Evolutionary conservation across 2,888 invertebrate genomes (phyloP).

Genomic region (Malacosoma neustria): DNA sequence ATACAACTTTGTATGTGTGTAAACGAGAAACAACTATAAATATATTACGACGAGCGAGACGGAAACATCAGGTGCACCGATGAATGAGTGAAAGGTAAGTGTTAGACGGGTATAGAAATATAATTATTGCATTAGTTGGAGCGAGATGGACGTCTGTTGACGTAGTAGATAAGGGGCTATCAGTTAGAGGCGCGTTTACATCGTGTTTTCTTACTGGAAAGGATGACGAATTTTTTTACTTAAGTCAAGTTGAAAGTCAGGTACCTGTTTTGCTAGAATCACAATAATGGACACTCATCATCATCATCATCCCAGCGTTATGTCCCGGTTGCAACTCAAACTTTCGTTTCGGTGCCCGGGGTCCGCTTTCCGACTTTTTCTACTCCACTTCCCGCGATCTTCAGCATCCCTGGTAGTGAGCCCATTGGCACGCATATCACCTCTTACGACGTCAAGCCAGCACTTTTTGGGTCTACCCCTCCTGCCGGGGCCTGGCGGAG

Average conservation of each 20-base stretch:
- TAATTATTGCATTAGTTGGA: constrained; percentile 26
- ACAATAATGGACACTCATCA: too few relatives aligned
- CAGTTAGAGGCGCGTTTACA: constrained; percentile 46
- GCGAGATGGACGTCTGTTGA: constrained; percentile 56
- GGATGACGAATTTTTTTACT: constrained; percentile 12
- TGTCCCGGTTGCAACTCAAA: too few relatives aligned
- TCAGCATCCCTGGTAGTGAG: too few relatives aligned
- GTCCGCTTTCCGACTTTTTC: too few relatives aligned
- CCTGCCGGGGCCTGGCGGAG: too few relatives aligned
- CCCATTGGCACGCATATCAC: too few relatives aligned
- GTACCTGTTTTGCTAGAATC: too few relatives aligned
- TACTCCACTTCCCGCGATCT: too few relatives aligned
- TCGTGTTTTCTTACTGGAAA: constrained; percentile 38
- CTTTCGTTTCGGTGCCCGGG: too few relatives aligned
- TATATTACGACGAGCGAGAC: background rate
- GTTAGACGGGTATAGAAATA: constrained; percentile 26
- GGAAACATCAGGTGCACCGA: background rate
- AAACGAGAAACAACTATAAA: constrained; percentile 13
- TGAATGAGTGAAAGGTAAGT: constrained; percentile 10
- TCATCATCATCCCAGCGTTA: too few relatives aligned
- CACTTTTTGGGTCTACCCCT: too few relatives aligned
- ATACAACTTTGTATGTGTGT: constrained; percentile 9
- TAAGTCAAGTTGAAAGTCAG: constrained; percentile 7
- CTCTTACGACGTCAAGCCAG: too few relatives aligned
- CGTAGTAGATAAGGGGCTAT: constrained; percentile 72